phyloP scores from a whole-genome alignment of 2,113 vertebrate species.

The Apodemus speciosus region DNA sequence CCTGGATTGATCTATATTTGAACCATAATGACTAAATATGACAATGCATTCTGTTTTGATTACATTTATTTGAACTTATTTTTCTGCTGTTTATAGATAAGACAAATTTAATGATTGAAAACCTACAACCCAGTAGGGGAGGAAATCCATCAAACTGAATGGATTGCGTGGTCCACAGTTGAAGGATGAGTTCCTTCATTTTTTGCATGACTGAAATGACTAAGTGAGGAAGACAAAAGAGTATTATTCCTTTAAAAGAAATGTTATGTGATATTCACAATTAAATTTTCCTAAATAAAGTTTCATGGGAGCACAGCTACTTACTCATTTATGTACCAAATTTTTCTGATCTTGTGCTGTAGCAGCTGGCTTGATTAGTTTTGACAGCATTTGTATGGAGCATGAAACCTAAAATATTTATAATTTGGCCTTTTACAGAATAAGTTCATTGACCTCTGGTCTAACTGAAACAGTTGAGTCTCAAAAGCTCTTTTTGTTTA shows the following conservation, averaged over 20 bases:
- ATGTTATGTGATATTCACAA: constrained; percentile 32
- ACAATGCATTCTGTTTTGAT: constrained; percentile 11
- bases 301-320: neutral
- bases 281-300: neutral
- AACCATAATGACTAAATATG: neutral
- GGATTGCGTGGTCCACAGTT: neutral
- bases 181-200: neutral
- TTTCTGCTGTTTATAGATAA: neutral
- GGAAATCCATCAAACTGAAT: neutral
- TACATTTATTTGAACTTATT: neutral
- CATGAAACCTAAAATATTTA: constrained; percentile 47
- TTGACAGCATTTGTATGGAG: neutral
- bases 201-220: constrained; percentile 20
- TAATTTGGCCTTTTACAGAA: constrained; percentile 29
- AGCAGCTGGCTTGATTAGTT: constrained; percentile 32
- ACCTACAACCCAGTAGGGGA: neutral
- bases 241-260: neutral
- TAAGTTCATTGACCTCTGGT: constrained; percentile 28
- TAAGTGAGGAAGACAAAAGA: neutral
- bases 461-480: constrained; percentile 12
- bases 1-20: neutral
- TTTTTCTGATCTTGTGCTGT: neutral
- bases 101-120: neutral
- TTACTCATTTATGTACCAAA: constrained; percentile 34
- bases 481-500: constrained; percentile 39